These are phyloP conservation scores for Myrmecobius fasciatus DNA, from an alignment of 2,113 vertebrate species.

Conservation along the genomic window DNA sequence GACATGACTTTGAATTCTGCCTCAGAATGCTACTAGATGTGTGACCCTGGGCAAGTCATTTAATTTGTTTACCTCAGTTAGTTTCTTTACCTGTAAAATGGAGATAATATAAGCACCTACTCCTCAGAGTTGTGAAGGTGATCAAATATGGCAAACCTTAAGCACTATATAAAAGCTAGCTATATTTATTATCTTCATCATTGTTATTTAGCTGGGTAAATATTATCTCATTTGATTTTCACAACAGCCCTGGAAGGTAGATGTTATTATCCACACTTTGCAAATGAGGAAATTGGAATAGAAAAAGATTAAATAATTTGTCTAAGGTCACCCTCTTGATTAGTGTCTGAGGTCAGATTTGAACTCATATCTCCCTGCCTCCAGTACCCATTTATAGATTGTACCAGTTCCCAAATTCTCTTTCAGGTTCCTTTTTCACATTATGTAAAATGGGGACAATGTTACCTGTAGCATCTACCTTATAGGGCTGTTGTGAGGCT, in stretches of 20 bases:
- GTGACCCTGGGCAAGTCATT: neutral
- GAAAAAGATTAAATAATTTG: neutral
- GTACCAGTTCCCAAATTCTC: neutral
- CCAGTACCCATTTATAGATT: neutral
- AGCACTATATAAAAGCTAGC: neutral
- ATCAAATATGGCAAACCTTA: neutral
- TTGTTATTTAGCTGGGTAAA: neutral
- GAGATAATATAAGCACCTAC: neutral
- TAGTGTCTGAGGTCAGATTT: neutral
- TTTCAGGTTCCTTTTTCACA: neutral
- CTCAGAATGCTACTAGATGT: neutral
- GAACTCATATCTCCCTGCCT: neutral
- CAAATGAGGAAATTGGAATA: constrained; percentile 19
- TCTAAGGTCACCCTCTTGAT: neutral
- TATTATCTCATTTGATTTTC: neutral
- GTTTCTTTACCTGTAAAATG: too few species aligned
- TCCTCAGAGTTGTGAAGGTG: neutral
- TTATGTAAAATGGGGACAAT: neutral
- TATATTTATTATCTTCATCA: neutral
- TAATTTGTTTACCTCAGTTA: neutral
- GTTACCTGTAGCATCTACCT: neutral
- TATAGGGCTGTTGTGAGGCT: neutral
- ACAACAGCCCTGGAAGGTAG: neutral
- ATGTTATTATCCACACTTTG: neutral
- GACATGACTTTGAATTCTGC: neutral